Evolutionary conservation across 2,113 vertebrate species (phyloP), one percentile per base, ranked within the genome.

Genomic region (Oreochromis aureus): DNA sequence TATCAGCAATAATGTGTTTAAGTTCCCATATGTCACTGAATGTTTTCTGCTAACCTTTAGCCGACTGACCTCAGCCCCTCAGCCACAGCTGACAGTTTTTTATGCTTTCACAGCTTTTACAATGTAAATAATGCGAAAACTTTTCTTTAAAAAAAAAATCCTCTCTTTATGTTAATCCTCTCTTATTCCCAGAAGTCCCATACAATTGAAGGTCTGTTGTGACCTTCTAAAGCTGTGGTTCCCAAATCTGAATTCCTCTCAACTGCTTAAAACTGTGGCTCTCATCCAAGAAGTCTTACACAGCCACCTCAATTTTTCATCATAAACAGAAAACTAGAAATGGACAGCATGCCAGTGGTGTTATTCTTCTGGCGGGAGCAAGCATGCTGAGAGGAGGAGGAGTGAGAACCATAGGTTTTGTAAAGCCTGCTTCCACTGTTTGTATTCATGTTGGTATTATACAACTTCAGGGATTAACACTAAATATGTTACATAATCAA

Each of bases 131-230:
- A 86, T 54, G 54, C 44, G 6, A 69, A 83, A 89, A 13, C 15
- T 61, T 53, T 51, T 51, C 16, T 69, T 44, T 84, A 46, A 58
- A 83, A 84, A 27, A 27, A 81, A 66, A 48, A 66, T 18, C 19
- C 30, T 86, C 63, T 80, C 56, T 71, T 86, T 41, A 59, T 84
- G 81, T 86, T 90, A 91, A 93, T 88, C 82, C 83, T 30, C 80
- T 36, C 54, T 83, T 87, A 80, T 83, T 91, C 86, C 83, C 69
- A 86, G 80, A 73, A 39, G 10, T 10, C 3, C 82, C 36, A 56
- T 7, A 93, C 92, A 93, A 93, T 90, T 79, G 48, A 78, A 86
- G 83, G 91, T 91, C 89, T 95, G 91, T 94, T 93, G 85, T 92
- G 93, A 90, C 86, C 90, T 46, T 58, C 82, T 59, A 90, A 93